Base-by-base conservation (phyloP, 2,113 vertebrate genomes). In the Ivindomyrus marchei region DNA sequence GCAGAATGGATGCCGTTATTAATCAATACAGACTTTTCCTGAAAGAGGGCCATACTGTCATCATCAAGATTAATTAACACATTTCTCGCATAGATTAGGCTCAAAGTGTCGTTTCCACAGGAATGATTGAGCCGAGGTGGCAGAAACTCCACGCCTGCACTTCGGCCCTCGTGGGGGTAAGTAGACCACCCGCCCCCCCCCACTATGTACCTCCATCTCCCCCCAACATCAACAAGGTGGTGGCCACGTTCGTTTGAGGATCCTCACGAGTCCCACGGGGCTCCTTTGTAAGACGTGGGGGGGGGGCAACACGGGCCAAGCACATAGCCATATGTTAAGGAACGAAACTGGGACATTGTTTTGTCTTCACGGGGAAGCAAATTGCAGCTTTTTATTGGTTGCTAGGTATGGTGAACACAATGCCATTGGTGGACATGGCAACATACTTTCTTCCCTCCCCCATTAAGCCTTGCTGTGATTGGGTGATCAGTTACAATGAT, bases 41-140 rank as follows among this genome's bases (percentile, higher is more conserved):
- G 93, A 93, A 94, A 92, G 92, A 94, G 92, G 94, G 92, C 90
- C 90, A 49, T 91, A 93, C 94, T 94, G 95, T 95, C 95, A 94
- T 94, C 94, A 88, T 93, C 91, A 77, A 94, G 94, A 95, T 95
- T 94, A 95, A 95, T 95, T 94, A 94, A 94, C 94, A 95, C 94
- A 93, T 93, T 93, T 93, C 93, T 91, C 94, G 94, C 93, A 94
- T 95, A 92, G 90, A 70, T 92, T 94, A 92, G 92, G 90, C 91
- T 87, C 89, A 70, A 90, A 91, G 58, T 1, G 92, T 88, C 31
- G 88, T 94, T 85, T 80, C 93, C 90, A 93, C 93, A 93, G 93
- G 84, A 92, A 94, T 93, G 90, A 89, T 87, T 45, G 4, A 92
- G 88, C 85, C 90, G 56, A 27, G 36, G 53, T 3, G 39, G 19